Base-by-base conservation (phyloP, 2,113 vertebrate species). In the Eurystomus gularis region DNA sequence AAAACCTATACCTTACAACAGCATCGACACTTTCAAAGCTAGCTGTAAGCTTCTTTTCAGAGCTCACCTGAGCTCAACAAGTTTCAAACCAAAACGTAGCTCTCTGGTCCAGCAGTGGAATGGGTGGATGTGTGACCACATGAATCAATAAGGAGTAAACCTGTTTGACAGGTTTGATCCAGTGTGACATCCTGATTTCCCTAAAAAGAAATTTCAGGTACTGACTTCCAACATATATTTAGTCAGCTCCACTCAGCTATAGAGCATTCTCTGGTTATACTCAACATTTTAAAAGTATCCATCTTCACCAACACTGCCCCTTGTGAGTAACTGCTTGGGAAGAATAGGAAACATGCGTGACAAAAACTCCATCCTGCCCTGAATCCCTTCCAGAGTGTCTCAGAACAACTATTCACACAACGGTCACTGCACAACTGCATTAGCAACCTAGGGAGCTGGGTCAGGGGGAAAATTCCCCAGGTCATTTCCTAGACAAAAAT, bases 401-500 rank as follows among this genome's bases (percentile, higher is more conserved):
- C 21, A 4, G 60, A 42, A 13, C 6, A 57, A 24, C 39, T 46
- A 48, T 35, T 49, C 14, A 28, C 55, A 19, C 46, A 17, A 0
- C 1, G 4, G 23, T 7, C 2, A 0, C 76, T 52, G 39, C 16
- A 2, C 2, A 42, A 60, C 35, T 17, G 3, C 7, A 14, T 13
- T 19, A 60, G 33, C 25, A 70, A 57, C 35, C 52, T 44, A 25
- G 13, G 39, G 33, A 55, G 37, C 1, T 0, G 17, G 6, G 7
- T n/a, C n/a, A 17, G 5, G 13, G 17, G 46, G 13, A 16, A 48
- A 8, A 10, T 20, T 16, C 4, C 25, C 57, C 48, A 48, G 29
- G 17, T 54, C 60, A 29, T 77, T 52, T 15, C 24, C 44, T 13
- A 48, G 49, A 40, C 13, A 23, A 62, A 39, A 35, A 48, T 10